phyloP scores from a whole-genome alignment of 2,113 vertebrate genomes.

The Deroptyus accipitrinus region DNA sequence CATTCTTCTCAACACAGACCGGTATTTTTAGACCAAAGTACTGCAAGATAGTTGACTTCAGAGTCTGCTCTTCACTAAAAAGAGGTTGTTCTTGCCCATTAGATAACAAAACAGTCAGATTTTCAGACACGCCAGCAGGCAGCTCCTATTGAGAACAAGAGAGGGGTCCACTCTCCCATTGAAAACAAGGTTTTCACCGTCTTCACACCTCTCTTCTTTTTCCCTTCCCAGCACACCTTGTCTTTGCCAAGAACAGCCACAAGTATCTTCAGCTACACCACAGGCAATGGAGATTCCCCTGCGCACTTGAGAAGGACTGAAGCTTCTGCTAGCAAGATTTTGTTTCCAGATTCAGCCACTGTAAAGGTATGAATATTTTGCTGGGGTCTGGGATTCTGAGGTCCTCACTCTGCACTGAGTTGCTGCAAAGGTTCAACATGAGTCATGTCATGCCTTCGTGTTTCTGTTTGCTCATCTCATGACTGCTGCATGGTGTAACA shows the following conservation, averaged over 20 bases:
- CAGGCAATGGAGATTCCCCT: neutral
- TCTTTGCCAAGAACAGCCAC: neutral
- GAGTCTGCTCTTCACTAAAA: neutral
- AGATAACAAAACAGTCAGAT: slow-evolving; percentile 16
- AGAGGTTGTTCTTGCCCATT: neutral
- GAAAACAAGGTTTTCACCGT: neutral
- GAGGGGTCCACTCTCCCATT: neutral
- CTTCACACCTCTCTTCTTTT: neutral
- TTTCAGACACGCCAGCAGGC: neutral
- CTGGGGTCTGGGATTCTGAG: neutral
- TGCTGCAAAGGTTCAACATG: neutral
- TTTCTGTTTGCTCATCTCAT: neutral
- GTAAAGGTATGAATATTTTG: neutral
- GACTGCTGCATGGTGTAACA: neutral
- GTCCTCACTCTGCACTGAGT: neutral
- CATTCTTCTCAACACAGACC: neutral
- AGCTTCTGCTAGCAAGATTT: neutral
- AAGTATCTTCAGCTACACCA: neutral
- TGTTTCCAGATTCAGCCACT: neutral
- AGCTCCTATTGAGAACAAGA: neutral
- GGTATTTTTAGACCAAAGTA: neutral
- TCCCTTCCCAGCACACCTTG: neutral
- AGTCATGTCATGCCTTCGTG: neutral
- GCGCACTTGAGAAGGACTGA: neutral
- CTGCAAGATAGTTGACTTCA: neutral